Evolutionary conservation across 1,140 invertebrate genomes (phyloP), one percentile per base, ranked within the genome.

Genomic region (Pogonomyrmex californicus): DNA sequence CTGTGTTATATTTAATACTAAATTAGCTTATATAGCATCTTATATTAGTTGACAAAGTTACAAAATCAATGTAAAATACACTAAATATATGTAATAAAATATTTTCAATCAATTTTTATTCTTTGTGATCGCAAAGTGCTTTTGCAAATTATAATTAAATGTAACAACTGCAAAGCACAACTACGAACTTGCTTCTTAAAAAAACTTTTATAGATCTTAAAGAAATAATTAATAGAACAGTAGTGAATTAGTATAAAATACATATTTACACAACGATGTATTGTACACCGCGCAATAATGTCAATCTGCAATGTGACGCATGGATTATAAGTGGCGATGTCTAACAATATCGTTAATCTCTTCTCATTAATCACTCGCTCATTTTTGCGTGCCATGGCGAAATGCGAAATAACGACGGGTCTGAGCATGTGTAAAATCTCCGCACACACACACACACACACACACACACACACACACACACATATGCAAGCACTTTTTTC

Each of bases 31-130:
- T 54, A 73, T 73, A 36, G 38, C 10, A 17, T 41, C 56, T 51
- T 23, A 4, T 36, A 41, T 41, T 51, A 51, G 6, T 73, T 1
- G 5, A 23, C 1, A 56, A 38, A 60, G 2, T 44, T 71, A 10
- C 7, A 30, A 68, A 68, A 49, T 68, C 7, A 49, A 47, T 44
- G 30, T 47, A 47, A 49, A 63, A 63, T 10, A 4, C 5, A 75
- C 17, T 56, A 2, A 17, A 23, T 4, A 6, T 14, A 10, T 12
- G 36, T 2, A 36, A 51, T 36, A 12, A 23, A 4, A 33, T 56
- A 75, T 30, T 75, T 58, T 44, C 23, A 58, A 78, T 62, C 30
- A 63, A 36, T 51, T 81, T 81, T 56, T 54, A 44, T 54, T 79
- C 14, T 23, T n/a, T 4, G 1, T 30, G 7, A 33, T 54, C n/a